Base-by-base conservation (phyloP, 2,888 invertebrate species). In the Eumacrocentrus americanus region DNA sequence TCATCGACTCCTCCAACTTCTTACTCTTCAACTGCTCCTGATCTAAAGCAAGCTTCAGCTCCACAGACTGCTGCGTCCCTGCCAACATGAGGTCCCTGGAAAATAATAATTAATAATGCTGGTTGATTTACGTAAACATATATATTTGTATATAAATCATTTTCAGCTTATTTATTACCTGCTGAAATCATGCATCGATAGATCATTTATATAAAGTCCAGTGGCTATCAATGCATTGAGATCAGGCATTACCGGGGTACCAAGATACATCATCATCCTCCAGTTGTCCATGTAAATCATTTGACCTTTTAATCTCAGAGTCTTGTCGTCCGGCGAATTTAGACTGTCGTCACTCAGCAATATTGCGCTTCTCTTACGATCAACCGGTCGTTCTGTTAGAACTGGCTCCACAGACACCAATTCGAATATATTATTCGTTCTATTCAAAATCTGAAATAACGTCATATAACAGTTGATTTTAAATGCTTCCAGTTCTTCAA, bases 271-370 rank as follows among this genome's bases (percentile, higher is more conserved):
- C 84, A 98, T 94, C 89, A 95, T 92, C 65, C 92, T 89, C 98
- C 98, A 98, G 76, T 96, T 95, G 70, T 94, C 93, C 95, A 98
- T 96, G 81, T 94, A 97, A 74, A 98, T 91, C 98, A 98, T 98
- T 85, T 98, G 98, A 72, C 78, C 80, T 72, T 80, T 78, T 22
- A 79, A 67, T 59, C 80, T 66, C 16, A 80, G 66, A 1, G 76
- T 72, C 59, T 75, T 90, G 63, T 94, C 93, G 23, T 91, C 89
- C 5, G 86, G 84, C 1, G 83, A 83, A 52, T 89, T 67, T 11
- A 62, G 53, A 35, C 52, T 62, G 11, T 90, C 89, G 54, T 88
- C 87, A 7, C 85, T 87, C 4, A 87, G 79, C 18, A 84, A 84
- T 67, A 85, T 78, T 66, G 78, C 88, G 72, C 76, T 87, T 83